Evolutionary conservation across 92 coral and sea anemone species (phyloP), one percentile per base, ranked within the genome.

Genomic region (Phymanthus crucifer): DNA sequence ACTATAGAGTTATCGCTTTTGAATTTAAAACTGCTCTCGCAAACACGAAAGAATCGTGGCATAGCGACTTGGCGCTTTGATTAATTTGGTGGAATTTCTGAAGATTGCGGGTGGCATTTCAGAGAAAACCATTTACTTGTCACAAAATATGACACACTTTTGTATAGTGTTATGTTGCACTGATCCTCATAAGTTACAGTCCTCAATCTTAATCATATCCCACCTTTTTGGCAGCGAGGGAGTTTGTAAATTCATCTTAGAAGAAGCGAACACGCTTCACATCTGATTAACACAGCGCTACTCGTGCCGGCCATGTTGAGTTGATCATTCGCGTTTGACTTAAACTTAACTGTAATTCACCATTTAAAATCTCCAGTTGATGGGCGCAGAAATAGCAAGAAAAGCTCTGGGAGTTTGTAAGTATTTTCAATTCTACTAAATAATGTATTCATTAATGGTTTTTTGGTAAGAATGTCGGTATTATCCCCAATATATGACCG

Each of bases 401-500:
- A 77, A 6, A 69, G 32, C 40, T 34, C 18, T 4, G 18, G 50
- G 69, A 65, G 66, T 7, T 21, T 18, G 79, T 75, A 56, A 75
- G 79, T 75, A 75, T 24, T 75, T 21, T 21, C 47, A 74, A 66
- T 24, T 58, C 6, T 34, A 50, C 24, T 37, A 37, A 77, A 61
- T 61, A 61, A 24, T 1, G 32, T 61, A 61, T 61, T 61, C 9
- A 24, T 26, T 27, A 26, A n/a, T 23, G 0, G 32, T 61, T 61
- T 10, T 29, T 27, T 12, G 27, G 64, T 54, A 54, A 54, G 64
- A 54, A 54, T 54, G 27, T n/a, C 2, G n/a, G 24, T 21, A 54
- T 54, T 24, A 24, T 54, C 64, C 24, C 64, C 5, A n/a, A 50
- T n/a, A n/a, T n/a, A n/a, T 50, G 58, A 21, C 0, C 58, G 18